These are phyloP conservation scores for Zaprionus inermis DNA, from an alignment of 1,140 invertebrate species.

Conservation along the genomic window DNA sequence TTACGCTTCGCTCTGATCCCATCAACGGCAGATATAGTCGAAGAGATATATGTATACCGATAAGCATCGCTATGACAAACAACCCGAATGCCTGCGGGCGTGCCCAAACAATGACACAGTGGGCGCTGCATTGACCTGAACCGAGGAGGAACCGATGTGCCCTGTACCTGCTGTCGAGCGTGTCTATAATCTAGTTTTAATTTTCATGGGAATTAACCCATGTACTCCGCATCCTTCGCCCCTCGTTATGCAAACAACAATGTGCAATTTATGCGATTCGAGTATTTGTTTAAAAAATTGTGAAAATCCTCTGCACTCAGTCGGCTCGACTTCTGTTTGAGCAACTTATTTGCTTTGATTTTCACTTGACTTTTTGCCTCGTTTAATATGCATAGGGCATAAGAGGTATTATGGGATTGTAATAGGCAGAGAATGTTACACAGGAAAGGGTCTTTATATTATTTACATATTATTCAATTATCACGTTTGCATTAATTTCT, in stretches of 20 bases:
- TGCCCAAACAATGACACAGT: conserved; percentile 82
- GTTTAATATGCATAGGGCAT: conserved; percentile 29
- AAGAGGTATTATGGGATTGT: background rate
- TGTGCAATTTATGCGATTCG: conserved; percentile 68
- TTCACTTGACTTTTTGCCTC: conserved; percentile 72
- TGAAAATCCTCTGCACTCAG: conserved; percentile 24
- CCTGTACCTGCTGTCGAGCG: conserved; percentile 22
- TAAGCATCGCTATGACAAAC: conserved; percentile 73
- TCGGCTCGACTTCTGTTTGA: conserved; percentile 9
- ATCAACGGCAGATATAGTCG: conserved; percentile 35
- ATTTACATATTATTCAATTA: background rate
- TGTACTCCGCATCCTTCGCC: conserved; percentile 40
- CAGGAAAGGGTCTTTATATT: background rate
- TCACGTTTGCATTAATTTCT: background rate
- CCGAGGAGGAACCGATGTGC: background rate
- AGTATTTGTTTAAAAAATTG: conserved; percentile 70
- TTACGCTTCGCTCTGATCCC: conserved; percentile 46
- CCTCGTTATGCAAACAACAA: conserved; percentile 48
- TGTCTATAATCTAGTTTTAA: conserved; percentile 80
- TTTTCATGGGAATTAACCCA: conserved; percentile 79
- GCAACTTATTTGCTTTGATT: conserved; percentile 71
- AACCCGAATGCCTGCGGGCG: conserved; percentile 58
- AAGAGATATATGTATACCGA: conserved; percentile 26
- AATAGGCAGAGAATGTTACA: background rate
- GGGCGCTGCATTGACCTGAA: conserved; percentile 71